Percentiles rank a stretch among this genome's conserved stretches.
Conservation (phyloP, 2,797 vertebrate species). For the Anguilla marmorata region DNA sequence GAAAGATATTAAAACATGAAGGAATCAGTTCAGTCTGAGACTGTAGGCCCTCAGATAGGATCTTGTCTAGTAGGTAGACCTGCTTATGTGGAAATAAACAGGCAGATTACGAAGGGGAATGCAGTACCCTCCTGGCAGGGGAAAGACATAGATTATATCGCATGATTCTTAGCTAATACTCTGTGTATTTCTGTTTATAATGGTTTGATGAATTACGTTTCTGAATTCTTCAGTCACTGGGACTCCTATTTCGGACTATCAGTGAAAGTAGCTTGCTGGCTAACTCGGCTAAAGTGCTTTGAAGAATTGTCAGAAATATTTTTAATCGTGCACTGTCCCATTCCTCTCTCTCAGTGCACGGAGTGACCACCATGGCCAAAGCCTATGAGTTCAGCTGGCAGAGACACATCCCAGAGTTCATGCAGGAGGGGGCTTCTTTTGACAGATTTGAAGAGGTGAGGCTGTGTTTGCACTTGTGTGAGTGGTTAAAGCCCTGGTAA, state of each 20-base stretch:
- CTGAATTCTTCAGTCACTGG: neutral
- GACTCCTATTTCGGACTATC: neutral
- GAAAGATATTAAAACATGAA: neutral
- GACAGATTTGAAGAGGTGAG: slow-evolving; percentile 96
- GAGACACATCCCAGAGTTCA: slow-evolving; percentile 88
- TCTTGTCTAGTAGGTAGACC: neutral
- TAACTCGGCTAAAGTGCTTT: neutral
- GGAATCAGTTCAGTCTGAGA: neutral
- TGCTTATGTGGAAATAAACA: neutral
- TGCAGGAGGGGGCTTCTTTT: slow-evolving; percentile 92
- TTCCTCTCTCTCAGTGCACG: slow-evolving; percentile 70
- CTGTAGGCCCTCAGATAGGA: neutral
- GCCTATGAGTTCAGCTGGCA: slow-evolving; percentile 99
- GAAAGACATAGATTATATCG: neutral
- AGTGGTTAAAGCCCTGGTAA: neutral
- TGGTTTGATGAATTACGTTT: neutral
- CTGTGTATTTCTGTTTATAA: neutral
- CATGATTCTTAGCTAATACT: neutral
- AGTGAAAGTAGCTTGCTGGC: neutral
- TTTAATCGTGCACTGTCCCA: neutral
- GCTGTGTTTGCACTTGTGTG: neutral
- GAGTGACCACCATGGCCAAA: slow-evolving; percentile 88
- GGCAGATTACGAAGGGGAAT: neutral
- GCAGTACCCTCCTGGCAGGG: neutral
- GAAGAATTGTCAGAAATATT: neutral